Percentiles rank a stretch among this genome's conserved stretches.
Conservation (phyloP, 2,797 vertebrate species). For the Cyprinella venusta region DNA sequence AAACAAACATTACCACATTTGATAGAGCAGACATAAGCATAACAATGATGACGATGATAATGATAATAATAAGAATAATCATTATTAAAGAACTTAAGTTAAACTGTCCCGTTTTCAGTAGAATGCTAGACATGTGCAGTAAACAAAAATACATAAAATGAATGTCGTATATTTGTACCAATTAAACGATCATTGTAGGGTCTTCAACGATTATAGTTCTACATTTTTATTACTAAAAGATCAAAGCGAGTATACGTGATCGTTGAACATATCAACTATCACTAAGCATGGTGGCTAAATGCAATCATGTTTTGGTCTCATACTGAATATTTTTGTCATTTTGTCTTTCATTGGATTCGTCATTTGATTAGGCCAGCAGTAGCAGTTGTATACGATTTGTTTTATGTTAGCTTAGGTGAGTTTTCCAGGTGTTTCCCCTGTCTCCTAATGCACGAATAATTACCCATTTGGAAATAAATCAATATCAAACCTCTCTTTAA, state of each 20-base stretch:
- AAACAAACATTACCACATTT: not conserved
- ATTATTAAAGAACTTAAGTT: not conserved
- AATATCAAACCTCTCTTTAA: conserved; percentile 68
- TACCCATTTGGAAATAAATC: conserved; percentile 73
- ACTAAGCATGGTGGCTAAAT: not conserved
- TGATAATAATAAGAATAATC: not conserved
- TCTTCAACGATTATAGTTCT: not conserved
- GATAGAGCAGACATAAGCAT: not conserved
- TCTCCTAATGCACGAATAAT: conserved; percentile 67
- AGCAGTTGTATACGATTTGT: conserved; percentile 33
- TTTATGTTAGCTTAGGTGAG: conserved; percentile 38
- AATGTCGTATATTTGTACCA: not conserved
- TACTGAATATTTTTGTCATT: not conserved
- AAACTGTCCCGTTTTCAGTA: not conserved
- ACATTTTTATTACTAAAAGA: not conserved
- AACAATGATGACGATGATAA: not conserved
- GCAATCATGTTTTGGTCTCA: conserved; percentile 10
- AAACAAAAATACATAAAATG: not conserved
- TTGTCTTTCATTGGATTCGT: conserved; percentile 31
- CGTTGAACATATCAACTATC: not conserved
- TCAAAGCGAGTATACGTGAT: not conserved
- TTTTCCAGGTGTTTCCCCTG: conserved; percentile 60
- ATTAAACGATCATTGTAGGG: not conserved
- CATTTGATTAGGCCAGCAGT: conserved; percentile 33
- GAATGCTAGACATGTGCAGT: not conserved